Conservation (phyloP, 1,140 invertebrate species). For the Eubasilissa regina region DNA sequence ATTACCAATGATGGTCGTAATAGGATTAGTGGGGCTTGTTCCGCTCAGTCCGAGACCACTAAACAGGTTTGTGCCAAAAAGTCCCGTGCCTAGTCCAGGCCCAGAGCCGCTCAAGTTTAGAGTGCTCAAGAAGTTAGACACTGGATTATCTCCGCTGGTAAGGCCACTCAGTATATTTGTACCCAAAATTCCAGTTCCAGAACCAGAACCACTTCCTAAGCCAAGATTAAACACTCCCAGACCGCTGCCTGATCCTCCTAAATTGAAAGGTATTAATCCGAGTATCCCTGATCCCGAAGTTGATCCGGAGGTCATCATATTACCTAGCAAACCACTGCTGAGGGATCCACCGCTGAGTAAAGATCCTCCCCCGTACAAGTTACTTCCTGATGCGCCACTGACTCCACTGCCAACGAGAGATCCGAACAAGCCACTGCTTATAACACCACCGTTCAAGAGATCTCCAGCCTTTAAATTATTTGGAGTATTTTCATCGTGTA, state of each 20-base stretch:
- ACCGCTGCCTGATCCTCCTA: no score
- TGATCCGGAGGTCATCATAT: neutral
- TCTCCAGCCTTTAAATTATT: neutral
- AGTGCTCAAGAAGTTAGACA: neutral
- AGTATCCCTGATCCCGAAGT: neutral
- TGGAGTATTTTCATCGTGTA: neutral
- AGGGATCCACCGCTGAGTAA: neutral
- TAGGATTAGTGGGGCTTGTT: neutral
- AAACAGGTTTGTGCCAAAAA: neutral
- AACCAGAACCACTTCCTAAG: neutral
- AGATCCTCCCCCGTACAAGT: neutral
- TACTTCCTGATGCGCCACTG: constrained; percentile 1
- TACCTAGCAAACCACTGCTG: neutral
- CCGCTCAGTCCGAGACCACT: neutral
- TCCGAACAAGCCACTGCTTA: neutral
- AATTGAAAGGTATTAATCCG: no score
- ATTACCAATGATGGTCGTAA: neutral
- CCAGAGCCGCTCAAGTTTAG: neutral
- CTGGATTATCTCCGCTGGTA: neutral
- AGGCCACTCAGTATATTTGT: neutral
- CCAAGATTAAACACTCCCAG: no score
- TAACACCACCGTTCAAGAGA: constrained; percentile 3
- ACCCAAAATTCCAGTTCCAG: constrained; percentile 1
- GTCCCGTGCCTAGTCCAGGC: neutral
- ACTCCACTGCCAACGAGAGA: neutral